phyloP scores from a whole-genome alignment of 1,140 invertebrate genomes.

The Nasonia longicornis region DNA sequence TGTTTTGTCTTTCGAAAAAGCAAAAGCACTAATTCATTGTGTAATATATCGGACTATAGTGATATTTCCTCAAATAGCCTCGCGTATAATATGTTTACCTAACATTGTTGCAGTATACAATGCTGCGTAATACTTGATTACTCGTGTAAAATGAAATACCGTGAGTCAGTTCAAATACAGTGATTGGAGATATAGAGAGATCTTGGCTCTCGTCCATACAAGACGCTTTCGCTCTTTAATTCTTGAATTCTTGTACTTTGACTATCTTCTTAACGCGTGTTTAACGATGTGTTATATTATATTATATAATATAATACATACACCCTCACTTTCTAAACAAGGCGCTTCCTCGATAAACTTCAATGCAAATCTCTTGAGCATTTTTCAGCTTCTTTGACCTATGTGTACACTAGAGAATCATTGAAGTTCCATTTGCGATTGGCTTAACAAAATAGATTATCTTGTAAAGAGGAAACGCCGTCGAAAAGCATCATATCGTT shows the following conservation, averaged over 20 bases:
- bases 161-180: conserved; percentile 39
- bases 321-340: conserved; percentile 16
- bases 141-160: conserved; percentile 49
- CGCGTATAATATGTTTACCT: conserved; percentile 36
- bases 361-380: conserved; percentile 2
- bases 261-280: conserved; percentile 37
- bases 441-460: conserved; percentile 40
- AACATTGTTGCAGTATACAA: conserved; percentile 43
- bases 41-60: conserved; percentile 48
- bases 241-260: conserved; percentile 45
- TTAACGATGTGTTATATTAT: neutral
- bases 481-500: conserved; percentile 32
- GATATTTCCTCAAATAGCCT: conserved; percentile 48
- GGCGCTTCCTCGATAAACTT: conserved; percentile 14
- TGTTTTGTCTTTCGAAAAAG: conserved; percentile 57
- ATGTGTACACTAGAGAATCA: conserved; percentile 29
- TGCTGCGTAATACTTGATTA: conserved; percentile 47
- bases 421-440: neutral
- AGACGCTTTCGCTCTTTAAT: conserved; percentile 27
- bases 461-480: conserved; percentile 7
- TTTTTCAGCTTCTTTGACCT: conserved; percentile 32
- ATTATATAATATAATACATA: conserved; percentile 43
- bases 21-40: conserved; percentile 58
- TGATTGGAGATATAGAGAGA: conserved; percentile 29
- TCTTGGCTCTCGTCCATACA: neutral